Percentiles rank a stretch among this genome's conserved stretches.
Conservation (phyloP, 2,797 vertebrate genomes). For the Lepilemur septentrionalis region DNA sequence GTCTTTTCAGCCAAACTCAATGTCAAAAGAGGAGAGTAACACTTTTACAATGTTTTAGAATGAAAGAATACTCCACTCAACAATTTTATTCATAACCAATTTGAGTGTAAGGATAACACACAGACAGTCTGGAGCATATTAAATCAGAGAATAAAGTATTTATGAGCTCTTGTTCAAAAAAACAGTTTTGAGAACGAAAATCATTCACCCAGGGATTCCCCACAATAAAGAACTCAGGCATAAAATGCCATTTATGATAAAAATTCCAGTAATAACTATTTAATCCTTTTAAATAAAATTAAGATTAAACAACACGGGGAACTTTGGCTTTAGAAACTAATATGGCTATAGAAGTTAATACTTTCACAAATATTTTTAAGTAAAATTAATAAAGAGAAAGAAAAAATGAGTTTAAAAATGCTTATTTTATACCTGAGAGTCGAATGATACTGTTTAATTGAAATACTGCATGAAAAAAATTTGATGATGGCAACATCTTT, state of each 20-base stretch:
- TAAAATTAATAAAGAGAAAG: not conserved
- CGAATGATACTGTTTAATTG: not conserved
- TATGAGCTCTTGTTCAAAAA: constrained; percentile 6
- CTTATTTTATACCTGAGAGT: constrained; percentile 4
- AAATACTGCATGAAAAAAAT: not conserved
- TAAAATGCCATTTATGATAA: not conserved
- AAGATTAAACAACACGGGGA: not conserved
- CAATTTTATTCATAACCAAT: constrained; percentile 35
- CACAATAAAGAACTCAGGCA: not conserved
- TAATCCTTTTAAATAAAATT: not conserved
- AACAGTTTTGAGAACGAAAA: not conserved
- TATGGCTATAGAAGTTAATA: not conserved
- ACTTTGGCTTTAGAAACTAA: not conserved
- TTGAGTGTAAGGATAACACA: not conserved
- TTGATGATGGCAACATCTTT: not conserved
- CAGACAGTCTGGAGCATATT: not conserved
- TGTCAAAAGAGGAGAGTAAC: not conserved
- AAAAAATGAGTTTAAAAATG: not conserved
- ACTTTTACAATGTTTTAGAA: constrained; percentile 26
- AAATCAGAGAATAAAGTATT: constrained; percentile 18
- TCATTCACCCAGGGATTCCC: not conserved
- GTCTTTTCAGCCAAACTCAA: not conserved
- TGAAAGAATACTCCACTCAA: not conserved
- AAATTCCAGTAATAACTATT: not conserved
- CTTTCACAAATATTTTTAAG: not conserved